Base-by-base conservation (phyloP, 2,888 invertebrate species). In the Clepsis dumicolana region DNA sequence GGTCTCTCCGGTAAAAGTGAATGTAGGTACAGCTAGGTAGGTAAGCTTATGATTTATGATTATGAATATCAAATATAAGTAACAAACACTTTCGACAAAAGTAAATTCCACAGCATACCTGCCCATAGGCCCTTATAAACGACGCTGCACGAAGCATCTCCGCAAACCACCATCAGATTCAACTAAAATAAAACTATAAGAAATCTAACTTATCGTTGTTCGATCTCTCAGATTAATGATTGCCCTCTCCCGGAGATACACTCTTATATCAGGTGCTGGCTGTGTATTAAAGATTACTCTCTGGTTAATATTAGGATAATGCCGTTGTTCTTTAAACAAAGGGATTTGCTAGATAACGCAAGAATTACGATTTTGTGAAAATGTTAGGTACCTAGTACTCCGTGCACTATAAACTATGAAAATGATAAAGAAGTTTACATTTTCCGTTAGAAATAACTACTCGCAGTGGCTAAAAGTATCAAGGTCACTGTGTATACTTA, bases 101-200 rank as follows among this genome's bases (percentile, higher is more conserved):
- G 18, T 12, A 12, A 21, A 3, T 21, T 4, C 18, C 38, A 35
- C 35, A 25, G 64, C 71, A 71, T 86, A 89, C 91, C 90, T 90
- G 91, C 67, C 88, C 84, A 77, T 90, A 91, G 71, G 83, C 85
- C 82, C 90, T 86, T 79, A 91, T 85, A 76, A 92, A 91, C 70
- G 93, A 91, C 68, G 93, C 87, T 41, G 90, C 92, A 67, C 93
- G 92, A 75, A 91, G 82, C 93, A 93, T 93, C 77, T 81, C 73
- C 75, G 71, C 64, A 63, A 70, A 75, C 73, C 74, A 76, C 57
- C 68, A 72, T 74, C 71, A 73, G 73, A 54, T 64, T 60, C 54
- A 10, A 35, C 21, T 16, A 57, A 56, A 64, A 44, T 10, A 68
- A 60, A 65, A 70, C 62, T 68, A 61, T 57, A 71, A 50, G 12